phyloP scores from a whole-genome alignment of 2,113 vertebrate genomes.

The Melospiza georgiana region DNA sequence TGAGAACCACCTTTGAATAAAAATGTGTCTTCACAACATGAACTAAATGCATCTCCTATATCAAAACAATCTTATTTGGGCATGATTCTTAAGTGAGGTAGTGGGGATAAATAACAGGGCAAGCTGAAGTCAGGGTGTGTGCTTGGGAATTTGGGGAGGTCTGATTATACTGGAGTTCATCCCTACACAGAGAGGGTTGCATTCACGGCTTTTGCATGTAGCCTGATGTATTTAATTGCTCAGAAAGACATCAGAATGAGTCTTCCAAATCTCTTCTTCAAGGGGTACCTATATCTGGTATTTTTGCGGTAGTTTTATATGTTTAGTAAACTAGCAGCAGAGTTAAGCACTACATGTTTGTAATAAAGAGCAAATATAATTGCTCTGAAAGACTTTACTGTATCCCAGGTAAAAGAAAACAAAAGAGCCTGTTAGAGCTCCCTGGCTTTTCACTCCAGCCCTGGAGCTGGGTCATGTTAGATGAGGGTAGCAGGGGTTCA shows the following conservation, averaged over 20 bases:
- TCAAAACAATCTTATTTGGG: background rate
- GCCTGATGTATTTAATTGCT: background rate
- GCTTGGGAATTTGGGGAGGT: background rate
- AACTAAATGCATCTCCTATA: background rate
- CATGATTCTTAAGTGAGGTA: background rate
- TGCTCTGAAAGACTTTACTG: background rate
- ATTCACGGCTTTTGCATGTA: background rate
- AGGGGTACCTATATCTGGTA: background rate
- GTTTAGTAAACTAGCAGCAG: background rate
- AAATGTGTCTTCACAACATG: background rate
- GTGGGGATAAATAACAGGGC: background rate
- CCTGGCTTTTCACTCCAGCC: background rate
- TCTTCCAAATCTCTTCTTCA: background rate
- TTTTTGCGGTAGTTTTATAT: background rate
- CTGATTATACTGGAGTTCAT: background rate
- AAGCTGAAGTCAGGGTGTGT: background rate
- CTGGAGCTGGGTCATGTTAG: background rate
- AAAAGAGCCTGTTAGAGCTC: background rate
- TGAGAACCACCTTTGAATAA: background rate
- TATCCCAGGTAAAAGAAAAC: background rate
- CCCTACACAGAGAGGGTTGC: background rate
- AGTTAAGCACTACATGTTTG: background rate
- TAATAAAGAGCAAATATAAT: background rate
- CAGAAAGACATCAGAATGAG: background rate
- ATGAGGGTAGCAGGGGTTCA: background rate